These are phyloP conservation scores for Cenopis cana DNA, from an alignment of 2,888 invertebrate genomes.

Conservation along the genomic window DNA sequence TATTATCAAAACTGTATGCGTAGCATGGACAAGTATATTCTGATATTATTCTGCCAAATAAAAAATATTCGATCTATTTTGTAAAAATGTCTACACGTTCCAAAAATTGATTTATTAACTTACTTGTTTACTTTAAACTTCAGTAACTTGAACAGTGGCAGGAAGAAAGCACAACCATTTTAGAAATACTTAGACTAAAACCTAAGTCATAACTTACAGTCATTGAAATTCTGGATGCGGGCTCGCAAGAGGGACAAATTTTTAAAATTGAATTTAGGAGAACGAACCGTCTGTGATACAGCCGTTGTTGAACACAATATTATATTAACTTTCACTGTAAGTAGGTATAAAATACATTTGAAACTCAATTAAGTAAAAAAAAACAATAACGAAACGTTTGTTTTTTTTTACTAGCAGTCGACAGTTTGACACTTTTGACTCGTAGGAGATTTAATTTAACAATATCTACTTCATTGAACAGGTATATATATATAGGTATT, in stretches of 20 bases:
- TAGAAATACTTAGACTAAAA: conserved; percentile 60
- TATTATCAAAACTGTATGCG: too few species aligned
- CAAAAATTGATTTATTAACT: background rate
- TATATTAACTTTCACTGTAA: background rate
- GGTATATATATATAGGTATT: too few species aligned
- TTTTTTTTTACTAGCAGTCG: too few species aligned
- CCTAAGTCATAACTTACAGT: conserved; percentile 66
- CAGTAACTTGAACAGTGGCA: background rate
- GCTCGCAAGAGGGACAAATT: conserved; percentile 72
- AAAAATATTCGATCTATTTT: too few species aligned
- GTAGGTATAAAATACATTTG: background rate
- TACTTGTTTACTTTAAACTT: background rate
- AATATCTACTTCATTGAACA: background rate
- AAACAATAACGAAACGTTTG: too few species aligned
- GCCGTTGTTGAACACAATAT: conserved; percentile 52
- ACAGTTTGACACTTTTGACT: background rate
- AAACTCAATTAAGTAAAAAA: too few species aligned
- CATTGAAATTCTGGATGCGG: conserved; percentile 75
- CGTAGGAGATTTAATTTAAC: background rate
- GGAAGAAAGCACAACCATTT: background rate
- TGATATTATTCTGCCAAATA: too few species aligned
- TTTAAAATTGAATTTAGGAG: conserved; percentile 79
- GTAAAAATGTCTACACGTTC: background rate
- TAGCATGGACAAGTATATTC: too few species aligned
- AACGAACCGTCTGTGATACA: conserved; percentile 67